phyloP scores from a whole-genome alignment of 2,888 invertebrate genomes.

The Lacanobia oleracea region DNA sequence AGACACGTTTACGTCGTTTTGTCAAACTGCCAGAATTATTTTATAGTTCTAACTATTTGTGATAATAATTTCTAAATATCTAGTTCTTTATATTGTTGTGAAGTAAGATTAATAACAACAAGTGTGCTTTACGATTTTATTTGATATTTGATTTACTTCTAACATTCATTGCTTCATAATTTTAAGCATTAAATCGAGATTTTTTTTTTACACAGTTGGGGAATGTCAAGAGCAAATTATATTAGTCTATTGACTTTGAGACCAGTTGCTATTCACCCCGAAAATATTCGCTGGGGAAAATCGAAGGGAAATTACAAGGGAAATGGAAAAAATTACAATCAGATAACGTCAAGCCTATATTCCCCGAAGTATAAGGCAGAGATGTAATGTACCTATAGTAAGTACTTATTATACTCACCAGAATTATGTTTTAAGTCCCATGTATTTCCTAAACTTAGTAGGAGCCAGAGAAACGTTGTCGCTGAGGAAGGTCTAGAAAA shows the following conservation, averaged over 20 bases:
- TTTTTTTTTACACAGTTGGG: not conserved
- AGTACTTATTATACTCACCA: not conserved
- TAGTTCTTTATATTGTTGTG: slow-evolving; percentile 44
- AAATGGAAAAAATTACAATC: not conserved
- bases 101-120: slow-evolving; percentile 48
- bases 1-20: slow-evolving; percentile 36
- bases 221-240: slow-evolving; percentile 5
- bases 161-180: slow-evolving; percentile 42
- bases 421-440: not conserved
- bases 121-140: slow-evolving; percentile 42
- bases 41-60: slow-evolving; percentile 33
- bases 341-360: not conserved
- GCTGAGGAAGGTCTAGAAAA: too few relatives aligned
- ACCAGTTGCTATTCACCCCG: not conserved
- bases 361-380: not conserved
- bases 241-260: slow-evolving; percentile 18
- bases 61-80: slow-evolving; percentile 39
- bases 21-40: slow-evolving; percentile 60
- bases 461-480: too few relatives aligned
- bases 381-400: not conserved
- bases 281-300: not conserved
- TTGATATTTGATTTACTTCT: slow-evolving; percentile 59
- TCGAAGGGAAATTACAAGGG: not conserved
- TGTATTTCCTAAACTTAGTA: not conserved
- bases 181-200: slow-evolving; percentile 18